Conservation (phyloP, 2,888 invertebrate species). For the Lutraria lutraria region DNA sequence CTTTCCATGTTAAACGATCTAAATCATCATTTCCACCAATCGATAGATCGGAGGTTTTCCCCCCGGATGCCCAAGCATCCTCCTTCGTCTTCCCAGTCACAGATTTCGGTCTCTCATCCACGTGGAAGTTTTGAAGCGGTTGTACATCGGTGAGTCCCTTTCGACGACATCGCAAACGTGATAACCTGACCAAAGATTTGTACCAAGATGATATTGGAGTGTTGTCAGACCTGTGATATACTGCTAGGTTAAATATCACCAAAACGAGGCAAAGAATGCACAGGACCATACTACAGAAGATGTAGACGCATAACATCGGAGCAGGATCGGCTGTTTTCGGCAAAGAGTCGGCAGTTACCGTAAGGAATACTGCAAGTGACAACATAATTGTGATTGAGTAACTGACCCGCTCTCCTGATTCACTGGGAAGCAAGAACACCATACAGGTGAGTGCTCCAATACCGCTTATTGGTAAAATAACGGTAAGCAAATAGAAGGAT, state of each 20-base stretch:
- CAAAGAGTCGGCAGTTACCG: slow-evolving; percentile 30
- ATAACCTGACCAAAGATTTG: slow-evolving; percentile 16
- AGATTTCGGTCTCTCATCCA: neutral
- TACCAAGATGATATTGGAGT: slow-evolving; percentile 14
- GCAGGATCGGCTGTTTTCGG: slow-evolving; percentile 42
- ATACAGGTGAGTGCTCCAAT: slow-evolving; percentile 16
- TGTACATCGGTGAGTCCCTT: neutral
- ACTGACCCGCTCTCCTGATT: slow-evolving; percentile 43
- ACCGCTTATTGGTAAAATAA: slow-evolving; percentile 37
- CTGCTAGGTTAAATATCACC: slow-evolving; percentile 37
- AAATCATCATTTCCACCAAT: neutral
- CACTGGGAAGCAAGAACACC: slow-evolving; percentile 38
- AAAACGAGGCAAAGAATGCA: slow-evolving; percentile 29
- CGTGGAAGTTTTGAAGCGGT: neutral
- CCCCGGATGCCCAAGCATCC: neutral
- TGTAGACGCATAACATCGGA: slow-evolving; percentile 32
- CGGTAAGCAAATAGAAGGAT: slow-evolving; percentile 36
- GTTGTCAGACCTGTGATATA: slow-evolving; percentile 23
- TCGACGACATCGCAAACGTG: neutral
- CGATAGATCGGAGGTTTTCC: neutral
- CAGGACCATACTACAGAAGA: slow-evolving; percentile 28
- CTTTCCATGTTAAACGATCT: slow-evolving; percentile 20
- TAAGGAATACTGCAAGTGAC: slow-evolving; percentile 40
- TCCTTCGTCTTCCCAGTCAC: neutral
- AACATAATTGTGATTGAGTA: slow-evolving; percentile 48